phyloP scores from a whole-genome alignment of 2,113 vertebrate genomes.

The Brachyhypopomus gauderio region DNA sequence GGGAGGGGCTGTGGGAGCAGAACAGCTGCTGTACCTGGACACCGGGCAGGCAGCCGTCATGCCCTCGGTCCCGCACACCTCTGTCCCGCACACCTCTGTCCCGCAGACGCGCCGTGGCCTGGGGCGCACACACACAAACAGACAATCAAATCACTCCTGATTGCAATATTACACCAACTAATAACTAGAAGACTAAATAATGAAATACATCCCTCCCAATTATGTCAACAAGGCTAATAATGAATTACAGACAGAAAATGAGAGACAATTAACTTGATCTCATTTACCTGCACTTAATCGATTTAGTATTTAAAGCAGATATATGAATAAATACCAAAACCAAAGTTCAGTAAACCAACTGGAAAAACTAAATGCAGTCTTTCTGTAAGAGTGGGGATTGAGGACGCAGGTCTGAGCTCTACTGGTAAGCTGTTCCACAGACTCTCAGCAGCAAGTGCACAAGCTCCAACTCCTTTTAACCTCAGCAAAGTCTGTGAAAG shows the following conservation, averaged over 20 bases:
- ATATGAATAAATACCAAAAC: too few species aligned
- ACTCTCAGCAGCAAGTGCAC: too few species aligned
- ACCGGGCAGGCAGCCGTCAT: slow-evolving; percentile 91
- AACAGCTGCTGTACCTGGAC: slow-evolving; percentile 98
- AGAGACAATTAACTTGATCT: neutral
- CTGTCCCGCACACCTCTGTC: slow-evolving; percentile 90
- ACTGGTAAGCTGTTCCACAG: too few species aligned
- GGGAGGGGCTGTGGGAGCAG: slow-evolving; percentile 91
- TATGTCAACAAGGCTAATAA: neutral
- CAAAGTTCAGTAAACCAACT: too few species aligned
- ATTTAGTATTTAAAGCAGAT: too few species aligned
- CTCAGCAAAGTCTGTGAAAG: too few species aligned
- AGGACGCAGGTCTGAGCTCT: too few species aligned
- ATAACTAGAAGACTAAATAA: neutral
- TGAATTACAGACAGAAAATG: neutral
- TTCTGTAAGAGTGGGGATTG: too few species aligned
- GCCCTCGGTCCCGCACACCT: slow-evolving; percentile 86
- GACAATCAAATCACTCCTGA: neutral
- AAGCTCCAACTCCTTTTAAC: too few species aligned
- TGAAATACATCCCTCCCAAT: neutral
- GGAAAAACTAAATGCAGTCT: too few species aligned
- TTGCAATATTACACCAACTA: too few species aligned
- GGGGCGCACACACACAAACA: slow-evolving; percentile 40
- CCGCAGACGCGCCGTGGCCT: slow-evolving; percentile 90
- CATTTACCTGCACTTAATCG: neutral